Base-by-base conservation (phyloP, 2,113 vertebrate species). In the Tyrannus savana region DNA sequence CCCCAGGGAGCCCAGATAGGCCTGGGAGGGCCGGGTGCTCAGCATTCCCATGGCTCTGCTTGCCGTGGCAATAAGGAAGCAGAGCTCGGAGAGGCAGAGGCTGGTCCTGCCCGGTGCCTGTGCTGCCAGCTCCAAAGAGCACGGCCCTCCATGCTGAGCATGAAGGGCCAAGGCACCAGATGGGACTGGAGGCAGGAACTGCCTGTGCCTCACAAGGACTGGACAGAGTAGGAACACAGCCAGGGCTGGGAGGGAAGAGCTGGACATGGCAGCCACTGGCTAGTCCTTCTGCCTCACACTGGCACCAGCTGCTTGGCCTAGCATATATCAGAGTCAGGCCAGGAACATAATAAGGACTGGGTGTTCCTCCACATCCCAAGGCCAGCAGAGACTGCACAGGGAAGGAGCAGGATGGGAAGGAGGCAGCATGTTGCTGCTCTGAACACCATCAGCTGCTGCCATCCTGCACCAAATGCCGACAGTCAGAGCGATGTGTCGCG, bases 381-480 rank as follows among this genome's bases (percentile, higher is more conserved):
- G 41, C 53, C 5, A 3, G 63, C 59, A 80, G 67, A 53, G 67
- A 6, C 35, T 5, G 14, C 47, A 15, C 30, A 9, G 28, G 9
- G 50, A 74, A 59, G 80, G 55, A 81, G 76, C 7, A 1, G 50
- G 63, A 47, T 22, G 5, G 56, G 37, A 88, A 82, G 78, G 62
- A 84, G 44, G 58, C 78, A 72, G 84, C 84, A 35, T 4, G 3
- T 33, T 89, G 16, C 80, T 46, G 72, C 59, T 96, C 80, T 4
- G 1, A 58, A 47, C 63, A 42, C 83, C 23, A 0, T 87, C 50
- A 17, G 91, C 84, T 81, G 73, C 91, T 73, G 95, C 28, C 81
- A 60, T 94, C 62, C 93, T 96, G 96, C 96, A 91, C 23, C 95
- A 95, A 89, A 89, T 19, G 17, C 25, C 4, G 17, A 56, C 64